A percentile compares a stretch with the other conserved stretches of the same genome.
These are phyloP conservation scores for Hydrolagus colliei DNA, from an alignment of 2,797 vertebrate genomes.

Conservation along the genomic window DNA sequence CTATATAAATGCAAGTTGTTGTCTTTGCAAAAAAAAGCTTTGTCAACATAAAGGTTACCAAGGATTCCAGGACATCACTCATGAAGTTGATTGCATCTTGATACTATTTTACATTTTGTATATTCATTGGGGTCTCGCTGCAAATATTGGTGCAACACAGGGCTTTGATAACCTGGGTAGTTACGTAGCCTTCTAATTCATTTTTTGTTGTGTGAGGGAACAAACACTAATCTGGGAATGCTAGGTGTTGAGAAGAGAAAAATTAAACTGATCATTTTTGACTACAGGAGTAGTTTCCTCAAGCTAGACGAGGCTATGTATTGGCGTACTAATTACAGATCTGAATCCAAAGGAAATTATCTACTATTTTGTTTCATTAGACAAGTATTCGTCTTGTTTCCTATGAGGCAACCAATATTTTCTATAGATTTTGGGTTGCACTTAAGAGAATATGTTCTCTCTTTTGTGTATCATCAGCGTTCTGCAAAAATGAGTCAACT, in stretches of 20 bases:
- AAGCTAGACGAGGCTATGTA: too few species aligned
- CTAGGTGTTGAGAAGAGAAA: slow-evolving; percentile 6
- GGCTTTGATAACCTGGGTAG: slow-evolving; percentile 20
- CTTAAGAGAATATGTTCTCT: too few species aligned
- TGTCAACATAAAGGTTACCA: neutral
- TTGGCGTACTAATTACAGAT: too few species aligned
- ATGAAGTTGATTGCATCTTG: neutral
- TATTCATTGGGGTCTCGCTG: neutral
- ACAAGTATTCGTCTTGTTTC: too few species aligned
- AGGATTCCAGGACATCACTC: neutral
- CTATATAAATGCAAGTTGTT: too few species aligned
- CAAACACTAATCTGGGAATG: neutral
- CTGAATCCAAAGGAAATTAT: neutral
- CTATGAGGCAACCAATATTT: too few species aligned
- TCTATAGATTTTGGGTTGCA: too few species aligned
- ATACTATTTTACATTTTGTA: neutral
- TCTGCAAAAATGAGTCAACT: too few species aligned
- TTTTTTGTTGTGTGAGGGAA: neutral
- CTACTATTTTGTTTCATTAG: neutral
- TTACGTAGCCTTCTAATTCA: slow-evolving; percentile 27
- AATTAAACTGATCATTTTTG: slow-evolving; percentile 35
- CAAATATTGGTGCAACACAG: neutral
- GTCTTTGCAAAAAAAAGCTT: too few species aligned
- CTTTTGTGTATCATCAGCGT: too few species aligned
- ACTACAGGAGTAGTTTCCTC: slow-evolving; percentile 1